Base-by-base conservation (phyloP, 2,113 vertebrate species). In the Hippocampus zosterae region DNA sequence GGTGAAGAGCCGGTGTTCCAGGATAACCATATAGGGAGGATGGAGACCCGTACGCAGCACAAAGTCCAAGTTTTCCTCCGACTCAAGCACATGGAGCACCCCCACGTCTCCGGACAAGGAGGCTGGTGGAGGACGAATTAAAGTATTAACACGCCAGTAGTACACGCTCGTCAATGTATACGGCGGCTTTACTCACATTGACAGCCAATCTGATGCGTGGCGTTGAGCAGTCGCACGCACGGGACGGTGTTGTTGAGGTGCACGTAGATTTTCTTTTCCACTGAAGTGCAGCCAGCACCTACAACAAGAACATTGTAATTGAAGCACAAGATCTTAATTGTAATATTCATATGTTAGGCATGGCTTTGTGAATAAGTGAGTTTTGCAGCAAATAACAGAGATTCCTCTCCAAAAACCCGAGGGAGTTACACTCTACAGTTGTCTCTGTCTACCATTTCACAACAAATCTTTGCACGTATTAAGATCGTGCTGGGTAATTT, bases 151-250 rank as follows among this genome's bases (percentile, higher is more conserved):
- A 57, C 25, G 1, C 1, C 2, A 10, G 8, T 3, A 7, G 27
- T 0, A 52, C 11, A 19, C 1, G 13, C 13, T 44, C 15, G 42
- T 59, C 46, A 21, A 16, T 71, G 55, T 61, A 16, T 41, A 40
- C 10, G 8, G 11, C 12, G 11, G 44, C 18, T 63, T 33, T 62
- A 96, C 96, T 98, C 83, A 99, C 96, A 98, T 79, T 98, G 96
- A 89, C 97, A 99, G 81, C 97, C 96, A 44, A 96, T 95, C 82
- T 99, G 97, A 89, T 98, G 96, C 0, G 97, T 98, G 63, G 95
- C 95, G 13, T 99, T 99, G 64, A 98, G 92, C 21, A 99, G 92
- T 2, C 97, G 93, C 40, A 99, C 97, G 46, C 97, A 99, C 0
- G 96, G 93, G 0, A 94, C 88, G 0, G 95, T 94, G 52, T 88